phyloP scores from a whole-genome alignment of 2,113 vertebrate species.

The Atherinomorus stipes region DNA sequence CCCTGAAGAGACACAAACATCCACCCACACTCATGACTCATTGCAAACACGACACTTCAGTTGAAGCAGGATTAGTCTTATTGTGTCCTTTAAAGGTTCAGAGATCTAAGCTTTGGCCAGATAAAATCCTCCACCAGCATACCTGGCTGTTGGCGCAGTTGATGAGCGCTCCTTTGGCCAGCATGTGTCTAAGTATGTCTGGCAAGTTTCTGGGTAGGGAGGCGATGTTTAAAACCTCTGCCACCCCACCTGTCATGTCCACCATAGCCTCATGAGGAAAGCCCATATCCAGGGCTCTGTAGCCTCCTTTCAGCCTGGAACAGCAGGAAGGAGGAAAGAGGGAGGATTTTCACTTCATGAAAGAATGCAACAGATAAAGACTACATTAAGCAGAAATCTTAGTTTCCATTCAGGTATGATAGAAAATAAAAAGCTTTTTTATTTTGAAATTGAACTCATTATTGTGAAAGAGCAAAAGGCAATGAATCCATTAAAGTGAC shows the following conservation, averaged over 20 bases:
- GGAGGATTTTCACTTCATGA: too few species aligned
- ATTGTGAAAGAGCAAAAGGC: too few species aligned
- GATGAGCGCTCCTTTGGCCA: conserved; percentile 81
- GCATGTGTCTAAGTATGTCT: conserved; percentile 60
- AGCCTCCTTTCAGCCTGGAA: conserved; percentile 83
- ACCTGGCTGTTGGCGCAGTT: conserved; percentile 82
- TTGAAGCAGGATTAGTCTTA: too few species aligned
- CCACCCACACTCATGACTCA: conserved; percentile 16
- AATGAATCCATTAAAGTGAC: too few species aligned
- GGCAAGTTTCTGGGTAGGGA: conserved; percentile 58
- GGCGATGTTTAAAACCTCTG: conserved; percentile 68
- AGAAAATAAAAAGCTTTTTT: too few species aligned
- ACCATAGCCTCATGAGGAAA: conserved; percentile 85
- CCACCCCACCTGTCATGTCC: conserved; percentile 82
- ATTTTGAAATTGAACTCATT: too few species aligned
- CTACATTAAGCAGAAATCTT: too few species aligned
- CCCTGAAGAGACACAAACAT: conserved; percentile 67
- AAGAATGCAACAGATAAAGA: too few species aligned
- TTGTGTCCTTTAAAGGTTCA: not conserved
- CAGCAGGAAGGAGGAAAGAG: not conserved
- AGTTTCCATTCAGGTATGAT: too few species aligned
- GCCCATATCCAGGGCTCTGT: conserved; percentile 82
- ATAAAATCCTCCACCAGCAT: not conserved
- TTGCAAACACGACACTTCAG: too few species aligned
- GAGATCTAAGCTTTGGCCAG: not conserved